Conservation (phyloP, 1,140 invertebrate genomes). For the Physella acuta region DNA sequence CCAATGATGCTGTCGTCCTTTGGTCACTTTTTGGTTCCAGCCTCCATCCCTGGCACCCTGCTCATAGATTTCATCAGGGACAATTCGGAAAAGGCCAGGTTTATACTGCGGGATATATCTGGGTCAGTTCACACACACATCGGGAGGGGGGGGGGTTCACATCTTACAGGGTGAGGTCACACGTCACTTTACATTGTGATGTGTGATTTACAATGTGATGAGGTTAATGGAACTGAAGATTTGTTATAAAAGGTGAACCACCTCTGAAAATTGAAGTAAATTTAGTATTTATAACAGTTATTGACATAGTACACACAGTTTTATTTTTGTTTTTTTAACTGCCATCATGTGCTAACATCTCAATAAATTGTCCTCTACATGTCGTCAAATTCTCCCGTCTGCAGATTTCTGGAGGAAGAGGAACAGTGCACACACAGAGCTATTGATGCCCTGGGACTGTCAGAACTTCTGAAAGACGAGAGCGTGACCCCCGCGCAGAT, state of each 20-base stretch:
- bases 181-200: too few relatives aligned
- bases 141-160: too few relatives aligned
- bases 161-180: too few relatives aligned
- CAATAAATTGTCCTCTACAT: too few relatives aligned
- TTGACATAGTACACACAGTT: neutral
- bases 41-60: slow-evolving; percentile 45
- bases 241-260: neutral
- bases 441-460: slow-evolving; percentile 74
- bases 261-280: slow-evolving; percentile 1
- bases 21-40: slow-evolving; percentile 49
- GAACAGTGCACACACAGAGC: slow-evolving; percentile 72
- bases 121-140: too few relatives aligned
- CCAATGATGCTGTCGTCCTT: slow-evolving; percentile 44
- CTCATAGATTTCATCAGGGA: slow-evolving; percentile 46
- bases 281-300: too few relatives aligned
- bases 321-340: neutral
- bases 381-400: slow-evolving; percentile 32
- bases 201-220: too few relatives aligned
- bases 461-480: slow-evolving; percentile 80
- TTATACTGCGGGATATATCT: slow-evolving; percentile 35
- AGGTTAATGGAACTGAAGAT: too few relatives aligned
- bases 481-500: slow-evolving; percentile 85
- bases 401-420: slow-evolving; percentile 39
- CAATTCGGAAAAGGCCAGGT: slow-evolving; percentile 36
- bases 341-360: too few relatives aligned